Conservation (phyloP, 2,888 invertebrate species). For the Calameuta filiformis region DNA sequence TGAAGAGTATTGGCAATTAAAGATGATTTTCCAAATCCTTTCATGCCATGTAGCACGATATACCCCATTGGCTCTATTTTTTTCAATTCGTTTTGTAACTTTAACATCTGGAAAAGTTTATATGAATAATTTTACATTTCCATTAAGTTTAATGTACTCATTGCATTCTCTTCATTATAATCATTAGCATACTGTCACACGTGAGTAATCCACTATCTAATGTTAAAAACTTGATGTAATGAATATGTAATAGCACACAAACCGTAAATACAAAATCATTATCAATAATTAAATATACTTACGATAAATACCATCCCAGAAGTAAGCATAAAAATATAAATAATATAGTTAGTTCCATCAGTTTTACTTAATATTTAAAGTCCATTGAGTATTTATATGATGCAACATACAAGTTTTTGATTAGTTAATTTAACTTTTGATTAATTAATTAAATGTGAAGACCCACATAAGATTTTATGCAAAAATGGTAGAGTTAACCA, state of each 20-base stretch:
- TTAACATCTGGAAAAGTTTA: conserved; percentile 64
- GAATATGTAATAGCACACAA: background rate
- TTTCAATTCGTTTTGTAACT: conserved; percentile 67
- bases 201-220: background rate
- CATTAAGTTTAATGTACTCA: background rate
- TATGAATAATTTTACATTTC: conserved; percentile 1
- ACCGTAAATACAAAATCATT: background rate
- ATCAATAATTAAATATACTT: background rate
- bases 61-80: conserved; percentile 69
- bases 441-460: background rate
- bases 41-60: conserved; percentile 78
- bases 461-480: background rate
- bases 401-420: background rate
- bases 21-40: conserved; percentile 81
- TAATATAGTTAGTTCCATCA: background rate
- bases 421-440: background rate
- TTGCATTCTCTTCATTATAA: background rate
- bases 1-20: conserved; percentile 73
- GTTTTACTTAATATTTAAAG: background rate
- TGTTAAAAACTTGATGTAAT: background rate
- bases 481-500: background rate
- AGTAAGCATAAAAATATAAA: background rate
- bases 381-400: background rate
- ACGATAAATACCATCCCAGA: background rate
- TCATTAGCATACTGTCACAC: background rate